phyloP scores from a whole-genome alignment of 2,888 invertebrate species.

The Poecilobothrus nobilitatus region DNA sequence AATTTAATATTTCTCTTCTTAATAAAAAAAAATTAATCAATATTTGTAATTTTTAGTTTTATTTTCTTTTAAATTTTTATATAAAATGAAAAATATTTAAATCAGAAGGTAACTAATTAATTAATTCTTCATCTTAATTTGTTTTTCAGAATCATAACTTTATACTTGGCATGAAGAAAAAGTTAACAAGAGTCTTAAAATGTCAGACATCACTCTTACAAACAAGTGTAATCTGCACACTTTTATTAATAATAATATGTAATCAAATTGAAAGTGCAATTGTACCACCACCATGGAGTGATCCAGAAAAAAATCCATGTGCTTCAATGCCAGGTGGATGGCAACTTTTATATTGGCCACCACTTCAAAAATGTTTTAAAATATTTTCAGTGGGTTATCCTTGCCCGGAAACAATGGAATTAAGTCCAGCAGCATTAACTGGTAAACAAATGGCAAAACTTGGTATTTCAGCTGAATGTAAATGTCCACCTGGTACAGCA shows the following conservation, averaged over 20 bases:
- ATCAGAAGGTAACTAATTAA: no score
- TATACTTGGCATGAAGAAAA: neutral
- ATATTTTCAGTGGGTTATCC: conserved; percentile 78
- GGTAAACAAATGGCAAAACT: conserved; percentile 44
- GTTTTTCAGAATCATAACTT: neutral
- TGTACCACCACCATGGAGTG: conserved; percentile 78
- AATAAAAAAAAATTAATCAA: no score
- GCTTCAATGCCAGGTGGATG: conserved; percentile 71
- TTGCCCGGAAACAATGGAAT: conserved; percentile 76
- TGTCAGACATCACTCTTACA: neutral
- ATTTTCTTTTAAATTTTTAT: no score
- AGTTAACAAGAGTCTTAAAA: neutral
- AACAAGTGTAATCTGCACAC: neutral
- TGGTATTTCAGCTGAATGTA: conserved; percentile 64
- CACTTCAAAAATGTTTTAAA: conserved; percentile 75
- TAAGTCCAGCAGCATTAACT: conserved; percentile 52
- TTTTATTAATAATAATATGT: conserved; percentile 26
- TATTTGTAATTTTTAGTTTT: no score
- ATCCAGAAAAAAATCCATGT: conserved; percentile 72
- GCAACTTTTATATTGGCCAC: conserved; percentile 79
- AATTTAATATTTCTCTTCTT: no score
- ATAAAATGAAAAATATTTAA: no score
- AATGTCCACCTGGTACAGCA: conserved; percentile 73
- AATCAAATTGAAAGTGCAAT: conserved; percentile 43
- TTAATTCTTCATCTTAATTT: neutral